A percentile compares a stretch with the other conserved stretches of the same genome.
Evolutionary conservation across 2,888 invertebrate species (phyloP).

Genomic region (Thyatira batis): DNA sequence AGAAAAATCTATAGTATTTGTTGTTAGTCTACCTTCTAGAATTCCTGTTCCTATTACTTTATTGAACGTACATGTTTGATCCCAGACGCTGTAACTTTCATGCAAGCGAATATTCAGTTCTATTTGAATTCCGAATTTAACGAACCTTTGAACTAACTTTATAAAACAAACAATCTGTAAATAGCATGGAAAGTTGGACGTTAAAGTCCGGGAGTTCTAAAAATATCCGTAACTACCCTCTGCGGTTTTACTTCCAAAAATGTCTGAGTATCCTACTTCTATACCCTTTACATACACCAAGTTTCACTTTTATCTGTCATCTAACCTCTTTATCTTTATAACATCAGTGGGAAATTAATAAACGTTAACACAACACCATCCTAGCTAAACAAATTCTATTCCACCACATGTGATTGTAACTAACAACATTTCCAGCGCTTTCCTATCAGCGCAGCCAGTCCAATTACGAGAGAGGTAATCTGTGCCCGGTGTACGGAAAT

Average conservation of each 20-base stretch:
- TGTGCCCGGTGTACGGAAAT: conserved; percentile 41
- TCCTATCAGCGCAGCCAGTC: conserved; percentile 36
- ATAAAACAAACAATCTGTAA: not conserved
- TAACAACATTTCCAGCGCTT: conserved; percentile 41
- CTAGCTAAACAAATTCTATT: not conserved
- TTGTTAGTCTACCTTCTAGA: not conserved
- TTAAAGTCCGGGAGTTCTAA: not conserved
- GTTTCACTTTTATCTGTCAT: too few species aligned
- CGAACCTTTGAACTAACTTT: not conserved
- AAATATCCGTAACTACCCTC: too few species aligned
- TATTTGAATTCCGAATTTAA: not conserved
- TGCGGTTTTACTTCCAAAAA: too few species aligned
- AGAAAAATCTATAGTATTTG: not conserved
- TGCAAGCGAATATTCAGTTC: not conserved
- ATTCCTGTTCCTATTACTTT: not conserved
- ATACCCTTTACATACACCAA: too few species aligned
- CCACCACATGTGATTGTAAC: conserved; percentile 19
- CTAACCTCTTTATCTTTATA: too few species aligned
- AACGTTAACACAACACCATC: not conserved
- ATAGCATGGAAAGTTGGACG: not conserved
- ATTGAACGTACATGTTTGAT: not conserved
- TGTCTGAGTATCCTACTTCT: too few species aligned
- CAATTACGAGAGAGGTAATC: conserved; percentile 47
- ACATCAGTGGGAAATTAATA: not conserved
- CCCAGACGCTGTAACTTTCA: not conserved